Evolutionary conservation across 2,797 vertebrate genomes (phyloP), one percentile per base, ranked within the genome.

Genomic region (Urocyon cinereoargenteus): DNA sequence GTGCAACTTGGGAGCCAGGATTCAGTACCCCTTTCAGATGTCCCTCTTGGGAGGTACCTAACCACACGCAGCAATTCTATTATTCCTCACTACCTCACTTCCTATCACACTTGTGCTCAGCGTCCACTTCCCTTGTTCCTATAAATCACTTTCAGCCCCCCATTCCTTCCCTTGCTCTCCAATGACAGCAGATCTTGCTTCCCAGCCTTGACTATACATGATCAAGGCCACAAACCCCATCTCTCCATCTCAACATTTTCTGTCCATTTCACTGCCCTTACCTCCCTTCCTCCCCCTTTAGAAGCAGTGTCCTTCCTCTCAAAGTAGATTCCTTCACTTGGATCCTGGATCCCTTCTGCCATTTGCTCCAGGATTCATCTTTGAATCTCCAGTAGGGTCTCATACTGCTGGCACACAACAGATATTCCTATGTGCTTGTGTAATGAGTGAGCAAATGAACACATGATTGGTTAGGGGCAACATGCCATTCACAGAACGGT

Each of bases 371-470:
- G 26, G n/a, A 12, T 28, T n/a, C 19, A 61, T 1, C 4, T 49
- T 9, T 66, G 6, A 28, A 19, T 34, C 34, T 66, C 81, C 8
- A 22, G 72, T 2, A 49, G 21, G 49, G 15, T 1, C 6, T 26
- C 24, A 5, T 0, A 7, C 26, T 22, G 10, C 3, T 24, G 19
- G 40, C 22, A 21, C 16, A 36, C 13, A 3, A 31, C 24, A 18
- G 28, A 26, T 28, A n/a, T 12, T 49, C 49, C 22, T 22, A 0
- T 4, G 40, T 5, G 4, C 5, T 5, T n/a, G 49, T 14, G 34
- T 2, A 18, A 40, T 12, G 28, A 57, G 36, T 7, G 36, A 70
- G 31, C 9, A 40, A 45, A 40, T 3, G 28, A 61, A 75, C 7
- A 26, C 34, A 3, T 7, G 2, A 62, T 22, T 3, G 18, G 45